phyloP scores from a whole-genome alignment of 2,113 vertebrate species.

The Sphyrna mokarran region DNA sequence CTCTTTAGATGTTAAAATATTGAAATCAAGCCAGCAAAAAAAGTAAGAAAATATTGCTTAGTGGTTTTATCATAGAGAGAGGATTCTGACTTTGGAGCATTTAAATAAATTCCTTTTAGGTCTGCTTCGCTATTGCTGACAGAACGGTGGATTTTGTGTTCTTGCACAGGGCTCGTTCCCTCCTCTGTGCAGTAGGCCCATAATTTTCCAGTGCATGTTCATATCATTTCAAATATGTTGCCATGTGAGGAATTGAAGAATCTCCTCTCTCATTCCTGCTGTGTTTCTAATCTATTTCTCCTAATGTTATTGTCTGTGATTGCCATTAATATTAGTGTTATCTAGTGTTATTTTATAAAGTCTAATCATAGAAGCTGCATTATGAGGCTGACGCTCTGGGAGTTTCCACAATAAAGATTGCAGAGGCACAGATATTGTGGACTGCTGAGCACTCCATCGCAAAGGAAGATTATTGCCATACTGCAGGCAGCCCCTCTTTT shows the following conservation, averaged over 20 bases:
- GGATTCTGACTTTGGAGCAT: background rate
- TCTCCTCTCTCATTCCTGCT: background rate
- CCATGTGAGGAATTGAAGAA: background rate
- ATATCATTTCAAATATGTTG: background rate
- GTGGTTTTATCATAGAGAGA: background rate
- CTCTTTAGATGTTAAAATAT: background rate
- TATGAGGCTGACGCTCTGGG: no score
- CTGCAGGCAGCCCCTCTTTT: background rate
- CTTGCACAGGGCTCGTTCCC: background rate
- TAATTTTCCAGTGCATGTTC: background rate
- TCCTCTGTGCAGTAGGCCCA: background rate
- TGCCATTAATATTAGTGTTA: background rate
- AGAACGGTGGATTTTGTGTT: background rate
- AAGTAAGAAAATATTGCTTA: background rate
- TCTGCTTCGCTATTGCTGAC: background rate
- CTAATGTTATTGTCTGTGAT: background rate
- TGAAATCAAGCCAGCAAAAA: background rate
- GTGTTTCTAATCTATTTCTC: background rate
- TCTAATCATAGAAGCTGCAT: background rate
- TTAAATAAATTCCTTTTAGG: background rate
- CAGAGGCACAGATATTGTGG: background rate
- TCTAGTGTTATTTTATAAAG: background rate
- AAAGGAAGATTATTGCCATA: background rate
- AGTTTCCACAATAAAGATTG: background rate
- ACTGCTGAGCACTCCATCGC: background rate